Evolutionary conservation across 2,113 vertebrate genomes (phyloP).

Genomic region (Malurus alboscapulatus): DNA sequence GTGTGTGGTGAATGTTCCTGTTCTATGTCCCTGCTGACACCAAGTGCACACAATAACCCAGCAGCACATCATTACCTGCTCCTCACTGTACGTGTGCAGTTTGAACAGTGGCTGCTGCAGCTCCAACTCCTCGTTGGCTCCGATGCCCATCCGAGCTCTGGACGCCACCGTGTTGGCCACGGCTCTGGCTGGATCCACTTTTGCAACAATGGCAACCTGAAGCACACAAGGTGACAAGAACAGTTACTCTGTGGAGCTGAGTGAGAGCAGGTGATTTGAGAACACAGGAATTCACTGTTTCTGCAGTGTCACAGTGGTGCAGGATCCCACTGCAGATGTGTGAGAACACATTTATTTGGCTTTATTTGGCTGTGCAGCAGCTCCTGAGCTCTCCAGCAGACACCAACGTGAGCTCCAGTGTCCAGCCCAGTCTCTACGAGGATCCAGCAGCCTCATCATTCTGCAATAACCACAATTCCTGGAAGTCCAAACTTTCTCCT

Average conservation of each 20-base stretch:
- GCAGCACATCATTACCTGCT: slow-evolving; percentile 75
- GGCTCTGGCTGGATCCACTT: slow-evolving; percentile 82
- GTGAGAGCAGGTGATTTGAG: neutral
- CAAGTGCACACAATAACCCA: fast-evolving
- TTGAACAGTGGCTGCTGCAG: slow-evolving; percentile 87
- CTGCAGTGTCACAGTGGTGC: fast-evolving
- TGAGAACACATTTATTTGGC: too few species aligned
- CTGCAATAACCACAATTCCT: neutral
- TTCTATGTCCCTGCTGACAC: fast-evolving
- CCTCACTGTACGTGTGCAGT: slow-evolving; percentile 86
- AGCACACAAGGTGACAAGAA: neutral
- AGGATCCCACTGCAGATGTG: fast-evolving
- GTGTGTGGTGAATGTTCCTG: too few species aligned
- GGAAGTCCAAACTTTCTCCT: neutral
- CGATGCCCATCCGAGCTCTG: slow-evolving; percentile 71
- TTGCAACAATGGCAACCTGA: slow-evolving; percentile 82
- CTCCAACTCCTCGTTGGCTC: slow-evolving; percentile 68
- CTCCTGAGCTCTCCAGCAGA: neutral
- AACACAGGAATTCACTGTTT: fast-evolving
- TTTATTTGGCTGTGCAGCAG: too few species aligned
- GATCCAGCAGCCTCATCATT: neutral
- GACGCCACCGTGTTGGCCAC: slow-evolving; percentile 86
- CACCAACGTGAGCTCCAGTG: fast-evolving
- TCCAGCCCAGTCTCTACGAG: neutral
- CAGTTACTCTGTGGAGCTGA: neutral